Percentiles rank a stretch among this genome's conserved stretches.
Evolutionary conservation across 2,113 vertebrate species (phyloP).

Genomic region (Cairina moschata): DNA sequence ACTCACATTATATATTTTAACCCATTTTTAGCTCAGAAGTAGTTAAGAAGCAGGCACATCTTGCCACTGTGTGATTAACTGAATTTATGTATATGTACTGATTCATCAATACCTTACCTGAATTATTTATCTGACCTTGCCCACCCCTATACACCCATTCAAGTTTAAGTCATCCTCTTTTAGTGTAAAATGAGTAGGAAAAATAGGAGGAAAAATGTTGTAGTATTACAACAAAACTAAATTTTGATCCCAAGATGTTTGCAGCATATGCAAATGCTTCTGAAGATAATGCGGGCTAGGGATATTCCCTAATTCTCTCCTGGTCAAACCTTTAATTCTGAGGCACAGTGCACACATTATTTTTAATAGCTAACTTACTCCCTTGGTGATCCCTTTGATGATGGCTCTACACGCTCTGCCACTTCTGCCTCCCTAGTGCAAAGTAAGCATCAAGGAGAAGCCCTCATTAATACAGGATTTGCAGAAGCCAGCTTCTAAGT

Average conservation of each 20-base stretch:
- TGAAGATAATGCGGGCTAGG: constrained; percentile 15
- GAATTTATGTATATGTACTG: not conserved
- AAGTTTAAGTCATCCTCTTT: not conserved
- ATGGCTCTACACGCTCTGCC: not conserved
- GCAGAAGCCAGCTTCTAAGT: constrained; percentile 2
- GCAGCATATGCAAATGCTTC: not conserved
- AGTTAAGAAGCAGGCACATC: not conserved
- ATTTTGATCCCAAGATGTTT: not conserved
- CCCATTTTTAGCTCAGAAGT: not conserved
- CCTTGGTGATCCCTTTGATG: constrained; percentile 50
- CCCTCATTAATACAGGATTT: constrained; percentile 37
- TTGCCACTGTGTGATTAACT: not conserved
- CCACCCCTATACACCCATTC: not conserved
- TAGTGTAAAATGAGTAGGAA: not conserved
- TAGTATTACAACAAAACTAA: not conserved
- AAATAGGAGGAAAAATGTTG: not conserved
- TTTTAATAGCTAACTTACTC: constrained; percentile 52
- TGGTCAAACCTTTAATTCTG: constrained; percentile 40
- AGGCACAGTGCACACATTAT: not conserved
- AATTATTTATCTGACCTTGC: not conserved
- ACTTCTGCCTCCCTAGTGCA: constrained; percentile 4
- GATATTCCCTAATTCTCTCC: constrained; percentile 2
- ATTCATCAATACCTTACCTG: not conserved
- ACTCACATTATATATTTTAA: not conserved
- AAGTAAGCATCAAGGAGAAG: constrained; percentile 33